Percentiles rank a stretch among this genome's conserved stretches.
Evolutionary conservation across 2,888 invertebrate species (phyloP).

Genomic region (Oscheius sp.): DNA sequence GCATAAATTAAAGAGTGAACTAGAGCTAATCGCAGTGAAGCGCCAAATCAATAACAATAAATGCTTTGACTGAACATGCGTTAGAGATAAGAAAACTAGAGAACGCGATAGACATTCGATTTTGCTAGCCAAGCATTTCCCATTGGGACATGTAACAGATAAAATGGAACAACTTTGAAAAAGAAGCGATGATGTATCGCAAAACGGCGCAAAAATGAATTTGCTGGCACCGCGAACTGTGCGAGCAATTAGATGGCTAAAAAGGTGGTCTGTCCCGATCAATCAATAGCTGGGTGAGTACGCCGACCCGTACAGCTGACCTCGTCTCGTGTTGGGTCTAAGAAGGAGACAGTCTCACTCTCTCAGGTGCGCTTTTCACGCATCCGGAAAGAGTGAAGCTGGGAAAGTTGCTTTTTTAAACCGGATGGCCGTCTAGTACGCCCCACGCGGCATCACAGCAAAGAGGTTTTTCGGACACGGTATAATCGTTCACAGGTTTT

Average conservation of each 20-base stretch:
- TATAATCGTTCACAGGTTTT: conserved; percentile 15
- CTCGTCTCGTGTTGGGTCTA: background rate
- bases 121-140: too few relatives aligned
- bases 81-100: too few relatives aligned
- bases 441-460: background rate
- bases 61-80: too few relatives aligned
- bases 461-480: conserved; percentile 18
- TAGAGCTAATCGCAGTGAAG: too few relatives aligned
- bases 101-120: too few relatives aligned
- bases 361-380: too few relatives aligned
- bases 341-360: too few relatives aligned
- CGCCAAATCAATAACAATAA: too few relatives aligned
- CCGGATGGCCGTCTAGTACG: background rate
- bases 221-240: background rate
- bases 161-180: background rate
- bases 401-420: background rate
- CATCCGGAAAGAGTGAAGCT: background rate
- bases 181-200: background rate
- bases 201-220: background rate
- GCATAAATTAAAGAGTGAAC: too few relatives aligned
- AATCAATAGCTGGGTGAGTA: conserved; percentile 13
- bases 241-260: conserved; percentile 14
- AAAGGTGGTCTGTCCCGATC: conserved; percentile 11
- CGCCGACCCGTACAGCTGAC: conserved; percentile 26
- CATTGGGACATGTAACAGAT: background rate